Evolutionary conservation across 2,888 invertebrate species (phyloP).

Genomic region (Drosophila eohydei): DNA sequence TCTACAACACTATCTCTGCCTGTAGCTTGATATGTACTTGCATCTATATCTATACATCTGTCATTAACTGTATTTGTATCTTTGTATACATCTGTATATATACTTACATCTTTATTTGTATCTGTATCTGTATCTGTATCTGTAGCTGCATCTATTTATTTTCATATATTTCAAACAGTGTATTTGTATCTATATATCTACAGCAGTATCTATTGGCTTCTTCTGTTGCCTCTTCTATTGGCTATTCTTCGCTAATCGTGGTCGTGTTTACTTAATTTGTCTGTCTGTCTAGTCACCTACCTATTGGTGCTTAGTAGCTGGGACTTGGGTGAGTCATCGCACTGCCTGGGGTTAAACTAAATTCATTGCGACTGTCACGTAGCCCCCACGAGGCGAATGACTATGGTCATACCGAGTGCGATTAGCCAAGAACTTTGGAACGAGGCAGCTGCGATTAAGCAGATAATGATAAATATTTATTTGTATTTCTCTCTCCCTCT

Average conservation of each 20-base stretch:
- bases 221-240: not conserved
- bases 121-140: not conserved
- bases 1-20: not conserved
- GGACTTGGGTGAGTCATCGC: slow-evolving; percentile 40
- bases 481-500: not conserved
- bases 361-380: slow-evolving; percentile 55
- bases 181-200: not conserved
- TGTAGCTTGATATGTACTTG: not conserved
- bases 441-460: slow-evolving; percentile 21
- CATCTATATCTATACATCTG: not conserved
- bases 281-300: slow-evolving; percentile 26
- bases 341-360: slow-evolving; percentile 24
- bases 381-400: slow-evolving; percentile 32
- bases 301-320: slow-evolving; percentile 26
- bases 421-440: slow-evolving; percentile 34
- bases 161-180: not conserved
- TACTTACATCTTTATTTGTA: not conserved
- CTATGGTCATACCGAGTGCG: slow-evolving; percentile 17
- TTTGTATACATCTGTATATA: not conserved
- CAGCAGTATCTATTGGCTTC: not conserved
- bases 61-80: not conserved
- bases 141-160: not conserved
- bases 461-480: slow-evolving; percentile 23
- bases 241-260: slow-evolving; percentile 9
- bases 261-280: slow-evolving; percentile 28